Conservation (phyloP, 2,888 invertebrate species). For the Drosophila nr. fundita region DNA sequence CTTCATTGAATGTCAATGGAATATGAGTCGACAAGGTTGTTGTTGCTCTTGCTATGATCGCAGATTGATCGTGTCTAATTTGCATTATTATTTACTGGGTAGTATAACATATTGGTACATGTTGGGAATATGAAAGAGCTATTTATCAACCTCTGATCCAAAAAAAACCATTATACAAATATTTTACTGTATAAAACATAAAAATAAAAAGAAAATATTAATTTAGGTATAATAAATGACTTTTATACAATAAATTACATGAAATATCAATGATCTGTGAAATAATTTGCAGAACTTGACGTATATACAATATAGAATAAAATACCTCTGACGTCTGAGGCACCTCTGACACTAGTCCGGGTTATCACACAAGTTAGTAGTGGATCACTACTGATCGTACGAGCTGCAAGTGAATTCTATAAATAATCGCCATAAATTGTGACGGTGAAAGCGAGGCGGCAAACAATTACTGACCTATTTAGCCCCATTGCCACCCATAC, state of each 20-base stretch:
- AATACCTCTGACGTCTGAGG: background rate
- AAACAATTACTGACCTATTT: background rate
- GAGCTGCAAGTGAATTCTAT: background rate
- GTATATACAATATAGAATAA: background rate
- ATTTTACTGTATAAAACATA: background rate
- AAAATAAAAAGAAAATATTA: background rate
- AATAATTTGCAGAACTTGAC: background rate
- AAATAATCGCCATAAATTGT: background rate
- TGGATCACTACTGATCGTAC: background rate
- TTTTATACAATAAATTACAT: background rate
- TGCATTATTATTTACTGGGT: constrained; percentile 27
- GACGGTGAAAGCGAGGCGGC: background rate
- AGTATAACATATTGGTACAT: background rate
- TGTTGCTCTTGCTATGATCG: constrained; percentile 22
- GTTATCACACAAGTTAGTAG: background rate
- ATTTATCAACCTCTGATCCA: too few species aligned
- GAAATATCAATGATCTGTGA: background rate
- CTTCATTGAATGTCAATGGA: constrained; percentile 72
- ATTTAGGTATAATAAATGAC: too few species aligned
- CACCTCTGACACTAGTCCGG: background rate
- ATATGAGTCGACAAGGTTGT: constrained; percentile 20
- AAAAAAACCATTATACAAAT: background rate
- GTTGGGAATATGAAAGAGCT: too few species aligned
- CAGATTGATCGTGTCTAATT: constrained; percentile 58
- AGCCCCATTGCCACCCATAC: background rate